Evolutionary conservation across 2,888 invertebrate genomes (phyloP), one percentile per base, ranked within the genome.

Genomic region (Mesoligia furuncula): DNA sequence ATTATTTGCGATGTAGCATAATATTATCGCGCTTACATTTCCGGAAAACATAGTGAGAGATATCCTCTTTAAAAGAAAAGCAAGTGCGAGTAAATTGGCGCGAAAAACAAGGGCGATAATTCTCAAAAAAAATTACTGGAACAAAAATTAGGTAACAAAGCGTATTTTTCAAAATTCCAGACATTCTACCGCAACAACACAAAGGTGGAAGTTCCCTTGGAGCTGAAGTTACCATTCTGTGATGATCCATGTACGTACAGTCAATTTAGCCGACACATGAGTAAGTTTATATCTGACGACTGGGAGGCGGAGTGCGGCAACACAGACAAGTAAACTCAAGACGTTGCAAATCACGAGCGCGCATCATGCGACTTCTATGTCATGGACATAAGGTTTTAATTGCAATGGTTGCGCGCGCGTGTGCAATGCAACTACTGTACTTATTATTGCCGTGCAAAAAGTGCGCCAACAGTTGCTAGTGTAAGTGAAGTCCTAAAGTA

Each of bases 231-330:
- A 86, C 97, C 97, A 0, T 97, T 97, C 81, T 98, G 98, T 91
- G 95, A 95, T 70, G 94, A 97, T 45, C 97, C 98, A 0, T 98
- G 98, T 89, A 93, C 97, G 6, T 95, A 98, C 83, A 92, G 92
- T 0, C 93, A 96, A 78, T 98, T 98, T 88, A 92, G 93, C 15
- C 89, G 94, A 51, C 93, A 97, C 31, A 93, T 98, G 80, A 92
- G 95, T 72, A 95, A 97, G 68, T 92, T 98, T 20, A 94, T 98
- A 70, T 97, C 98, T 0, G 90, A 93, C 1, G 96, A 98, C 90
- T 98, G 98, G 97, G 97, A 98, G 78, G 93, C 96, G 17, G 98
- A 98, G 89, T 98, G 98, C 90, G 90, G 93, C 81, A 96, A 96
- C 82, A 89, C 79, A 51, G 27, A 74, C 57, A 83, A 86, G 67